Evolutionary conservation across 2,113 vertebrate species (phyloP).

Genomic region (Erinaceus europaeus): DNA sequence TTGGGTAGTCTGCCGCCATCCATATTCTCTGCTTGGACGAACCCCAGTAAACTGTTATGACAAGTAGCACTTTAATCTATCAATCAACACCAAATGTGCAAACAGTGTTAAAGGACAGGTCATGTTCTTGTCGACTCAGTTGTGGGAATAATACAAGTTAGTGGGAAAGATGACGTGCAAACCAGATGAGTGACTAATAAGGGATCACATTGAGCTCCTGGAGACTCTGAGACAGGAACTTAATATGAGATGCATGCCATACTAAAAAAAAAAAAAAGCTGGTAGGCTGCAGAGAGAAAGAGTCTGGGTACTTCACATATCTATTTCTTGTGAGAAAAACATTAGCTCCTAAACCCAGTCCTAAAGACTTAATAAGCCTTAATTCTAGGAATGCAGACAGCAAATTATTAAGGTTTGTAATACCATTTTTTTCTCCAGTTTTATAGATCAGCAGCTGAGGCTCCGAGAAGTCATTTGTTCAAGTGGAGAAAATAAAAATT

Average conservation of each 20-base stretch:
- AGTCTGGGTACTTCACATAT: background rate
- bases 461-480: background rate
- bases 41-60: constrained; percentile 67
- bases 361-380: background rate
- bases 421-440: background rate
- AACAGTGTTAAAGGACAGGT: constrained; percentile 42
- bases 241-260: background rate
- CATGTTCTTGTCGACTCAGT: constrained; percentile 15
- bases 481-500: background rate
- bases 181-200: background rate
- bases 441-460: background rate
- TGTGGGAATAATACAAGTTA: background rate
- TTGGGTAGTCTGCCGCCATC: constrained; percentile 35
- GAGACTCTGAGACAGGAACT: constrained; percentile 1
- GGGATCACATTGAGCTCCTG: background rate
- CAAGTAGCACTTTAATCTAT: constrained; percentile 68
- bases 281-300: background rate
- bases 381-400: background rate
- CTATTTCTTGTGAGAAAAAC: background rate
- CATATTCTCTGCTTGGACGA: constrained; percentile 66
- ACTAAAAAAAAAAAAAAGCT: background rate
- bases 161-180: background rate
- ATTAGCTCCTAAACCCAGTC: background rate
- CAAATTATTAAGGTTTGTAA: background rate
- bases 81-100: constrained; percentile 65